A percentile compares a stretch with the other conserved stretches of the same genome.
Evolutionary conservation across 2,888 invertebrate species (phyloP).

Genomic region (Nemotelus pantherinus): DNA sequence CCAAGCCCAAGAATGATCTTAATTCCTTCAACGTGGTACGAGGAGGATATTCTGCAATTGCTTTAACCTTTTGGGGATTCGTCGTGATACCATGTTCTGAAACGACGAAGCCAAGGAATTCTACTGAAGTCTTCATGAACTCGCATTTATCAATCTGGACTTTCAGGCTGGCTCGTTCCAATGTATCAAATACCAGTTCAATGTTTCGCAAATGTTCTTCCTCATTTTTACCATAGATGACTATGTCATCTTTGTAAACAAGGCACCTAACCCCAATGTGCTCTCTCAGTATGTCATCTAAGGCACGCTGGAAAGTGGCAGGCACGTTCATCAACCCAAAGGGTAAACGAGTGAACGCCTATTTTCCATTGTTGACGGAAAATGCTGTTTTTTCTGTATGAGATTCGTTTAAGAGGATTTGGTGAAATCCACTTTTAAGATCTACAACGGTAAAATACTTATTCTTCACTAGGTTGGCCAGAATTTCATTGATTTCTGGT

Average conservation of each 20-base stretch:
- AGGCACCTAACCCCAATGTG: conserved; percentile 50
- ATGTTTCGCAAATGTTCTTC: conserved; percentile 47
- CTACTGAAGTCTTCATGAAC: too few species aligned
- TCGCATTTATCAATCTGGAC: too few species aligned
- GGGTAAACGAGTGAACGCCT: too few species aligned
- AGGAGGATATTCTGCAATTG: conserved; percentile 49
- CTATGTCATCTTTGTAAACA: conserved; percentile 53
- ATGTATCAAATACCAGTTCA: conserved; percentile 16
- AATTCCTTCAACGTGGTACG: conserved; percentile 33
- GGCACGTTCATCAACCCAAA: too few species aligned
- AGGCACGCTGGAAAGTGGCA: background rate
- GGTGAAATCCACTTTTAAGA: too few species aligned
- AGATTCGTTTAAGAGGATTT: background rate
- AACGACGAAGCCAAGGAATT: too few species aligned
- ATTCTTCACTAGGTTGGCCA: too few species aligned
- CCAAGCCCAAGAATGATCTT: conserved; percentile 50
- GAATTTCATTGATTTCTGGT: too few species aligned
- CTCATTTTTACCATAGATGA: conserved; percentile 49
- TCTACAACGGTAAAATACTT: too few species aligned
- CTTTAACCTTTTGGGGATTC: conserved; percentile 45
- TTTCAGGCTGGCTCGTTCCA: conserved; percentile 14
- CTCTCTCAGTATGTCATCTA: conserved; percentile 42
- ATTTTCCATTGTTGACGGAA: too few species aligned
- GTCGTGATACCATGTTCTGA: too few species aligned
- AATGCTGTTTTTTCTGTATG: background rate